phyloP scores from a whole-genome alignment of 2,113 vertebrate species.

The Saccopteryx bilineata region DNA sequence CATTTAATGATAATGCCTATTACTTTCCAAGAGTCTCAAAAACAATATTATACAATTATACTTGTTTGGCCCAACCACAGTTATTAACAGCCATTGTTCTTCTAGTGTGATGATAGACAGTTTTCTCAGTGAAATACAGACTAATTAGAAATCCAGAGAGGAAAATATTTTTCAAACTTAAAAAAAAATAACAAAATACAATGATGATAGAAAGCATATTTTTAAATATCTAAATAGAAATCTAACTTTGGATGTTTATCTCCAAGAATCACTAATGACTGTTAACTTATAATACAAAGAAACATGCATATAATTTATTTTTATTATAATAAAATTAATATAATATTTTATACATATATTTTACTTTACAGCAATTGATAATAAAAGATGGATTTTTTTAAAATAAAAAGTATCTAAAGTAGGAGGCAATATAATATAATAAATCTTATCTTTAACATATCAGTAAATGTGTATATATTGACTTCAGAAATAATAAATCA shows the following conservation, averaged over 20 bases:
- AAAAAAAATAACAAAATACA: slow-evolving; percentile 42
- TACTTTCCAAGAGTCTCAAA: slow-evolving; percentile 41
- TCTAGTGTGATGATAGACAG: background rate
- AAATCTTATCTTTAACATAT: background rate
- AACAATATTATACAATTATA: background rate
- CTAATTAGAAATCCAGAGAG: background rate
- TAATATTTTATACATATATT: background rate
- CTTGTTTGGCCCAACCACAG: background rate
- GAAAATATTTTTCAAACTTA: background rate
- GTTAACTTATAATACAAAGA: background rate
- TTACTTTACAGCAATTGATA: background rate
- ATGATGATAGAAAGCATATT: background rate
- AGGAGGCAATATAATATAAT: background rate
- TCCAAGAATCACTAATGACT: background rate
- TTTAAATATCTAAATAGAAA: slow-evolving; percentile 28
- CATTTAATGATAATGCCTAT: slow-evolving; percentile 18
- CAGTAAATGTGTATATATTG: slow-evolving; percentile 59
- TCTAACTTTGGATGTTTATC: background rate
- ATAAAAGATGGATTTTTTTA: background rate
- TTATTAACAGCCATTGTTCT: slow-evolving; percentile 27
- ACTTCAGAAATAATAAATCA: slow-evolving; percentile 77
- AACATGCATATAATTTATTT: background rate
- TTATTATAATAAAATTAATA: slow-evolving; percentile 28
- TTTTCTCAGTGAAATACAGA: background rate
- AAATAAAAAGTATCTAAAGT: background rate